phyloP scores from a whole-genome alignment of 2,888 invertebrate species.

The Dasysyrphus albostriatus region DNA sequence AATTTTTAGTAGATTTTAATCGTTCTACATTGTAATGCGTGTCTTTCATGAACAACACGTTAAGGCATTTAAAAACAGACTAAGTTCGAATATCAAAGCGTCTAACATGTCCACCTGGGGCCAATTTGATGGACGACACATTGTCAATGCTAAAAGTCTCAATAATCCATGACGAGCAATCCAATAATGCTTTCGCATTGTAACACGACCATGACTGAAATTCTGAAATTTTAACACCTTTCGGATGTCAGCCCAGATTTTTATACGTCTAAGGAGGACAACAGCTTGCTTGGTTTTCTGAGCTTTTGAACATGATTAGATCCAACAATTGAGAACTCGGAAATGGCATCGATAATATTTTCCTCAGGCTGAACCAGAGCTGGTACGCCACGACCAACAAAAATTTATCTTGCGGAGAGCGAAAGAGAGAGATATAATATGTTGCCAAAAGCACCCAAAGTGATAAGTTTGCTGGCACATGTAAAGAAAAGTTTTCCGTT shows the following conservation, averaged over 20 bases:
- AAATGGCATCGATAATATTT: conserved; percentile 95
- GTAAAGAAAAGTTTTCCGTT: too few relatives aligned
- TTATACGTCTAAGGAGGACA: conserved; percentile 95
- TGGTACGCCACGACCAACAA: too few relatives aligned
- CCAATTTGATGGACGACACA: conserved; percentile 93
- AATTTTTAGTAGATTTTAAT: conserved; percentile 99
- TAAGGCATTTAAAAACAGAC: conserved; percentile 96
- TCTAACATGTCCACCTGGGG: conserved; percentile 99
- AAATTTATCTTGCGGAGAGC: too few relatives aligned
- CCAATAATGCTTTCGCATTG: conserved; percentile 99
- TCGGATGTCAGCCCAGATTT: conserved; percentile 98
- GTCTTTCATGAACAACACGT: conserved; percentile 95
- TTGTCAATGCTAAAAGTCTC: conserved; percentile 96
- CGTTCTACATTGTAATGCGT: conserved; percentile 91
- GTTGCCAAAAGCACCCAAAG: too few relatives aligned
- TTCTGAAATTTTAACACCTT: conserved; percentile 99
- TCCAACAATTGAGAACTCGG: conserved; percentile 98
- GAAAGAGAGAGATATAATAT: too few relatives aligned
- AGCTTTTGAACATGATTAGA: conserved; percentile 98
- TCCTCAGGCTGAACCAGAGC: too few relatives aligned
- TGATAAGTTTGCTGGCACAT: too few relatives aligned
- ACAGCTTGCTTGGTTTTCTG: conserved; percentile 99
- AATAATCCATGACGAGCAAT: conserved; percentile 97
- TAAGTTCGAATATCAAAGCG: conserved; percentile 99
- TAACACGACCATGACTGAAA: conserved; percentile 99